Evolutionary conservation across 2,888 invertebrate species (phyloP), one percentile per base, ranked within the genome.

Genomic region (Boloria euphrosyne): DNA sequence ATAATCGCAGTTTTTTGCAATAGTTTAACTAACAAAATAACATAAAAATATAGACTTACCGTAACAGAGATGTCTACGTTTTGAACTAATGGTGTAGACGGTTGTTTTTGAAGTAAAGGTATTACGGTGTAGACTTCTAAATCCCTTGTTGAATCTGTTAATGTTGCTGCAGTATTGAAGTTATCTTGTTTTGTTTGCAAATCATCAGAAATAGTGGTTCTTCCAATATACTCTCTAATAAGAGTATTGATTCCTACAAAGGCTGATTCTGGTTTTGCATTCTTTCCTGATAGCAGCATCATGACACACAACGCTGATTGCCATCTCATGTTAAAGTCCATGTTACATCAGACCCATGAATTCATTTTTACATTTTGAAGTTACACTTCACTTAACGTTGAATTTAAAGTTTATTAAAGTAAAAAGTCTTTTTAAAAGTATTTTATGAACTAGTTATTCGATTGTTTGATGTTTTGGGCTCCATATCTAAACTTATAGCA

Each of bases 241-340:
- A 85, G 73, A 1, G 80, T 76, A 53, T 76, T 79, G 66, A 78
- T 76, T n/a, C 76, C 79, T 0, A 81, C 78, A 14, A 84, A 62
- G 0, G 84, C 68, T 0, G 76, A 76, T n/a, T 76, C 80, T 0
- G 75, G 70, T 13, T 73, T 72, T 7, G 77, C 77, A 46, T 78
- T 78, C 10, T 75, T 76, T 18, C 75, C 69, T 0, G 79, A 76
- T 17, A 76, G 62, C n/a, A 79, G 72, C 66, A 81, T 71, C 38
- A 82, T 66, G 16, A 82, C 70, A 72, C 75, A 81, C 44, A 83
- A 16, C 17, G 75, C 72, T 22, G 79, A 75, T 65, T 76, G 78
- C 78, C 83, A 84, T 80, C 65, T 80, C 88, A 84, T 85, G 61
- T 70, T 84, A 65, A 43, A 22, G 62, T 72, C 60, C 67, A 72